These are phyloP conservation scores for Melinaea marsaeus DNA, from an alignment of 2,888 invertebrate species.

Conservation along the genomic window DNA sequence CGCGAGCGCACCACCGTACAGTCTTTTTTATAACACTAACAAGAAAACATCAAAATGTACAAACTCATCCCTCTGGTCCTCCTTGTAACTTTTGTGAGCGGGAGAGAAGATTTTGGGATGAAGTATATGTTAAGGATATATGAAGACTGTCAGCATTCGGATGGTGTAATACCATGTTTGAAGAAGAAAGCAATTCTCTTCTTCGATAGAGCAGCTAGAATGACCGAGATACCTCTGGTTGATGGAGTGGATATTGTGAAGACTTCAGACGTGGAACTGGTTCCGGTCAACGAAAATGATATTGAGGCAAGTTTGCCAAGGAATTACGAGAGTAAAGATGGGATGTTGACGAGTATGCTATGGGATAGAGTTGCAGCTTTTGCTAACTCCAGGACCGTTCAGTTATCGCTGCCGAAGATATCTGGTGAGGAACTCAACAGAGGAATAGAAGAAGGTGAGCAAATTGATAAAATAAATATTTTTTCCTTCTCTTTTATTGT, in stretches of 20 bases:
- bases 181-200: constrained; percentile 90
- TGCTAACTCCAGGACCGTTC: constrained; percentile 85
- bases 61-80: constrained; percentile 48
- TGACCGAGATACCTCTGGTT: constrained; percentile 78
- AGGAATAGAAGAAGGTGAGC: constrained; percentile 86
- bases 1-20: constrained; percentile 53
- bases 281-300: constrained; percentile 80
- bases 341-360: constrained; percentile 81
- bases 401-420: constrained; percentile 86
- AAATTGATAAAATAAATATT: neutral
- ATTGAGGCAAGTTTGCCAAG: constrained; percentile 83
- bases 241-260: constrained; percentile 84
- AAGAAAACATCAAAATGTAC: constrained; percentile 55
- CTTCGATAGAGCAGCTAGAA: constrained; percentile 85
- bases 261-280: constrained; percentile 62
- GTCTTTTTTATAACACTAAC: constrained; percentile 73
- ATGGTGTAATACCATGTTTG: constrained; percentile 84
- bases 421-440: constrained; percentile 82
- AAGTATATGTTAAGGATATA: constrained; percentile 83
- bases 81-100: constrained; percentile 39
- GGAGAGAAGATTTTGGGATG: constrained; percentile 76
- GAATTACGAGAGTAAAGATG: constrained; percentile 81
- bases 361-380: constrained; percentile 84
- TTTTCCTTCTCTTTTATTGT: neutral
- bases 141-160: constrained; percentile 85